Percentiles rank a stretch among this genome's conserved stretches.
Conservation (phyloP, 2,797 vertebrate genomes). For the Furcifer pardalis region DNA sequence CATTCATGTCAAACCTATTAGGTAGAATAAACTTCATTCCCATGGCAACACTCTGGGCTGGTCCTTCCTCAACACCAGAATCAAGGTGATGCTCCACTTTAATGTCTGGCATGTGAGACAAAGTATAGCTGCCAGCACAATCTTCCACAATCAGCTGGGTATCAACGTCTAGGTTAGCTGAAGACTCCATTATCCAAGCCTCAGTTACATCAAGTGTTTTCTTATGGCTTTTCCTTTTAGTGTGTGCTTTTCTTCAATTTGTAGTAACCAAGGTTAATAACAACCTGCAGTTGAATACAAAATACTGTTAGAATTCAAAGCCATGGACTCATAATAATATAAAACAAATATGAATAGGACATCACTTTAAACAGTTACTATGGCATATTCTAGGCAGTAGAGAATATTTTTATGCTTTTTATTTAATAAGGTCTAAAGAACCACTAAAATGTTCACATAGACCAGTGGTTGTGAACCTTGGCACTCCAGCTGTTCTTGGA, state of each 20-base stretch:
- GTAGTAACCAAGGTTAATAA: neutral
- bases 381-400: rapidly evolving
- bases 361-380: rapidly evolving
- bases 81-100: constrained; percentile 89
- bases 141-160: constrained; percentile 83
- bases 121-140: constrained; percentile 84
- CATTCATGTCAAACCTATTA: constrained; percentile 98
- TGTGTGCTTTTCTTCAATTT: neutral
- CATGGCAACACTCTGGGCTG: constrained; percentile 89
- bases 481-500: no score
- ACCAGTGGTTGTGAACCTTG: no score
- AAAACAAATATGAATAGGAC: neutral
- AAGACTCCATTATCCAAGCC: constrained; percentile 67
- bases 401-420: neutral
- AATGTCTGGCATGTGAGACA: constrained; percentile 85
- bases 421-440: neutral
- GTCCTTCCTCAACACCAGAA: constrained; percentile 77
- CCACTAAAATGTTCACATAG: neutral
- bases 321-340: neutral
- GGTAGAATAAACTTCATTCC: constrained; percentile 97
- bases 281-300: constrained; percentile 54
- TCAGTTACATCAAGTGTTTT: constrained; percentile 33
- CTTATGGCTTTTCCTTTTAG: constrained; percentile 42
- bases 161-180: constrained; percentile 69
- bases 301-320: neutral